Conservation (phyloP, 2,113 vertebrate species). For the Chaetodon trifascialis region DNA sequence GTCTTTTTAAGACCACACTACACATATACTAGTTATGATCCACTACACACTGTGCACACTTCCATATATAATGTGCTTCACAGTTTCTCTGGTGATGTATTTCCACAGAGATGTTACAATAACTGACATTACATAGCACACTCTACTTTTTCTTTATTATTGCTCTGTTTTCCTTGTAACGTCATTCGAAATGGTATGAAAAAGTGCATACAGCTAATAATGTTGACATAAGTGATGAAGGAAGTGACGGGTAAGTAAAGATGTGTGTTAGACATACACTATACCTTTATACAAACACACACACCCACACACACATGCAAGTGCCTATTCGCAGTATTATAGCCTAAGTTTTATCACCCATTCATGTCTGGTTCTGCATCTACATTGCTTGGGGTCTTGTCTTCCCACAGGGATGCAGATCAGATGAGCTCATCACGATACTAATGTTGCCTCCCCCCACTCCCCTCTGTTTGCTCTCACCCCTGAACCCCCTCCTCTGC, state of each 20-base stretch:
- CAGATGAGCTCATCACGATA: slow-evolving; percentile 61
- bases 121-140: neutral
- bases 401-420: slow-evolving; percentile 64
- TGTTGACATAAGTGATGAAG: neutral
- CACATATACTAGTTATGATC: neutral
- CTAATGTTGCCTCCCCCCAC: slow-evolving; percentile 57
- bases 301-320: neutral
- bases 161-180: neutral
- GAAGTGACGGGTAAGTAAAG: slow-evolving; percentile 51
- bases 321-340: neutral
- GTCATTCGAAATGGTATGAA: neutral
- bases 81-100: slow-evolving; percentile 41
- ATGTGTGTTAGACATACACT: slow-evolving; percentile 9
- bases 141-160: neutral
- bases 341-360: slow-evolving; percentile 2
- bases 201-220: slow-evolving; percentile 6
- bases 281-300: neutral
- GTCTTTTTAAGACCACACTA: neutral
- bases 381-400: slow-evolving; percentile 25
- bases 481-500: slow-evolving; percentile 71
- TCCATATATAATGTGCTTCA: slow-evolving; percentile 25
- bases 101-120: slow-evolving; percentile 49
- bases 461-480: slow-evolving; percentile 55
- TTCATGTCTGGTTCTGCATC: slow-evolving; percentile 64
- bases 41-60: neutral